Evolutionary conservation across 1,140 invertebrate genomes (phyloP).

Genomic region (Nilaparvata lugens): DNA sequence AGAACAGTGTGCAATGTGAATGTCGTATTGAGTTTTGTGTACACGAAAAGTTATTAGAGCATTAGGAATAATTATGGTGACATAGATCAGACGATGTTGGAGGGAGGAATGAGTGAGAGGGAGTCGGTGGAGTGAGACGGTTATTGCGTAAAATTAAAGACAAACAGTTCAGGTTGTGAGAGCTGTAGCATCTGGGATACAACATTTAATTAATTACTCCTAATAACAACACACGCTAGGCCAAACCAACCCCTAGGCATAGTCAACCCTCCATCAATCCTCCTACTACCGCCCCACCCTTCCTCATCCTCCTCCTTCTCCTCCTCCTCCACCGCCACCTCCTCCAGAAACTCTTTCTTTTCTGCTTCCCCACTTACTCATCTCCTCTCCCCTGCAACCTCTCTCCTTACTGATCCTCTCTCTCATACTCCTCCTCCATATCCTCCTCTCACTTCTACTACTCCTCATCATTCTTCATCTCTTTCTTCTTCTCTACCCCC

Average conservation of each 20-base stretch:
- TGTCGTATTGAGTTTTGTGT: background rate
- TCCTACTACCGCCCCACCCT: too few relatives aligned
- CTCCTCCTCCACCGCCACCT: too few relatives aligned
- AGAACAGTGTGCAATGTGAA: too few relatives aligned
- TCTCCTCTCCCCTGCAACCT: background rate
- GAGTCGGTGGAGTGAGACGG: background rate
- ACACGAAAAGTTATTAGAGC: background rate
- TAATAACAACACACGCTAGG: constrained; percentile 1
- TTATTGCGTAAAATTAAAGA: constrained; percentile 3
- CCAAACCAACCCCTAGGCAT: too few relatives aligned
- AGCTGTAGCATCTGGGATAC: background rate
- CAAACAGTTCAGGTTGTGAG: constrained; percentile 3
- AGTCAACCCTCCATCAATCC: too few relatives aligned
- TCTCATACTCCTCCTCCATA: background rate
- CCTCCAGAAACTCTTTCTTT: too few relatives aligned
- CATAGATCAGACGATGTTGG: background rate
- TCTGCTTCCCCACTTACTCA: background rate
- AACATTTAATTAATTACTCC: constrained; percentile 5
- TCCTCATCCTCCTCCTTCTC: too few relatives aligned
- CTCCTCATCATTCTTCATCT: too few relatives aligned
- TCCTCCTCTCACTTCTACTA: background rate
- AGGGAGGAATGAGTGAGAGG: background rate
- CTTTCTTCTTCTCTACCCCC: too few relatives aligned
- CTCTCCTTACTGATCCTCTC: background rate
- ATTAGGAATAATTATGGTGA: background rate